Percentiles rank a stretch among this genome's conserved stretches.
These are phyloP conservation scores for Paragorgia papillata DNA, from an alignment of 92 coral and sea anemone genomes.

Conservation along the genomic window DNA sequence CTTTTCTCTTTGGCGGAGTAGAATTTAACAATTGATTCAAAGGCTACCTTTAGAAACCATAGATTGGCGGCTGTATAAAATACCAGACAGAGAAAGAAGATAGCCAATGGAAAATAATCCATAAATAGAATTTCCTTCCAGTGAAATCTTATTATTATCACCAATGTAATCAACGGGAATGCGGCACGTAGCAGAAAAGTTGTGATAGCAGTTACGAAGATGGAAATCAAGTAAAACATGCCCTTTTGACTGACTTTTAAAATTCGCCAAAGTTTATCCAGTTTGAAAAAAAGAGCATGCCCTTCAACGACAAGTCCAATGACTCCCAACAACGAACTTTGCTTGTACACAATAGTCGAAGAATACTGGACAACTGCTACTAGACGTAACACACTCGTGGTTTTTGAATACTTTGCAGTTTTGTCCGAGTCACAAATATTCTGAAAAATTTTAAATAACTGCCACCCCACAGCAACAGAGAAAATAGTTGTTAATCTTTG, in stretches of 20 bases:
- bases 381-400: slow-evolving; percentile 75
- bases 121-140: slow-evolving; percentile 63
- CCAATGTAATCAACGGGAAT: slow-evolving; percentile 69
- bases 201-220: slow-evolving; percentile 47
- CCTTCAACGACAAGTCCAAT: slow-evolving; percentile 82
- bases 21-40: slow-evolving; percentile 16
- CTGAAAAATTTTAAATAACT: slow-evolving; percentile 79
- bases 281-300: slow-evolving; percentile 79
- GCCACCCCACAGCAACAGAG: slow-evolving; percentile 78
- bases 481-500: slow-evolving; percentile 55
- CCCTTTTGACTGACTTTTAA: slow-evolving; percentile 30
- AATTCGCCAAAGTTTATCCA: slow-evolving; percentile 61
- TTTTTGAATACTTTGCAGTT: slow-evolving; percentile 71
- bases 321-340: slow-evolving; percentile 75
- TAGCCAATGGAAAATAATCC: slow-evolving; percentile 85
- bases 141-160: slow-evolving; percentile 12
- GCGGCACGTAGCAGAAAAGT: slow-evolving; percentile 72
- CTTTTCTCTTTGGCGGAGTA: not conserved
- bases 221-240: slow-evolving; percentile 44
- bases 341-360: slow-evolving; percentile 63
- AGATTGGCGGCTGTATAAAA: slow-evolving; percentile 80
- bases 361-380: slow-evolving; percentile 73
- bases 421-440: slow-evolving; percentile 54
- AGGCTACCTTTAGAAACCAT: slow-evolving; percentile 88
- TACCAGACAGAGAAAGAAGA: slow-evolving; percentile 87